Conservation (phyloP, 1,140 invertebrate species). For the Pissodes strobi region DNA sequence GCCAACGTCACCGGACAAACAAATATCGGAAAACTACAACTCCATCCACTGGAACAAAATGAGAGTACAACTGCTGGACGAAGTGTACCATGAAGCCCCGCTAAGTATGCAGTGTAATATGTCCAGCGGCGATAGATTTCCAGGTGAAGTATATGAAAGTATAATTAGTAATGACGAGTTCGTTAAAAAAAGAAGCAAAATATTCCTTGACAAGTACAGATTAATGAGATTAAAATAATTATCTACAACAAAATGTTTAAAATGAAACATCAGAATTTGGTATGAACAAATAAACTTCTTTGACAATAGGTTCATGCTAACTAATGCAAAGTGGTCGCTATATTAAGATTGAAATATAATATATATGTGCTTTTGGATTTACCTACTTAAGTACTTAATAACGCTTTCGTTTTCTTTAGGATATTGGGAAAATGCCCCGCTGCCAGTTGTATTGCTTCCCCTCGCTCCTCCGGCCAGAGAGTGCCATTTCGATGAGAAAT, state of each 20-base stretch:
- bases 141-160: too few species aligned
- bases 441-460: slow-evolving; percentile 60
- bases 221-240: too few species aligned
- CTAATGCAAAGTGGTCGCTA: too few species aligned
- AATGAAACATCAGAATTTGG: too few species aligned
- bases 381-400: too few species aligned
- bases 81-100: slow-evolving; percentile 82
- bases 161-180: too few species aligned
- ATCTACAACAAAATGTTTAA: too few species aligned
- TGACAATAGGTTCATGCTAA: too few species aligned
- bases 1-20: slow-evolving; percentile 59
- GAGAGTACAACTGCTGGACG: slow-evolving; percentile 70
- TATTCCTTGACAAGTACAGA: too few species aligned
- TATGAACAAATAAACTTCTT: too few species aligned
- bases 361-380: neutral
- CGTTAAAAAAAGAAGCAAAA: neutral
- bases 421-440: slow-evolving; percentile 67
- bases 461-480: slow-evolving; percentile 58
- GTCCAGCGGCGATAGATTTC: slow-evolving; percentile 84
- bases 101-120: slow-evolving; percentile 96
- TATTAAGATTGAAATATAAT: neutral
- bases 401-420: slow-evolving; percentile 14
- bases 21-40: slow-evolving; percentile 77
- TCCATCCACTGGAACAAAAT: slow-evolving; percentile 84
- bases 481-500: slow-evolving; percentile 43